phyloP scores from a whole-genome alignment of 2,888 invertebrate species.

The Leptinotarsa peninsularis region DNA sequence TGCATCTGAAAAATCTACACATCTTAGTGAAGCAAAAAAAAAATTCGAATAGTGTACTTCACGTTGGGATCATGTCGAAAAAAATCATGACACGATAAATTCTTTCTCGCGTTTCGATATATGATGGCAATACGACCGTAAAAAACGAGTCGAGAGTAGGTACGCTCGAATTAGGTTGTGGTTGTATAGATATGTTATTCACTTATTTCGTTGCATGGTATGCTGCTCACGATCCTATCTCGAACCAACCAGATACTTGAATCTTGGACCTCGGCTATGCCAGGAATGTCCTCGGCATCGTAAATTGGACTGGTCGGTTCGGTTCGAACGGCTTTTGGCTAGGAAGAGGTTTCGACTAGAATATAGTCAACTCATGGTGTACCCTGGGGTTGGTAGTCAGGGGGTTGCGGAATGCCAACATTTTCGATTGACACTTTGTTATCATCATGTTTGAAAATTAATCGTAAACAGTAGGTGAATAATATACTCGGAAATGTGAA shows the following conservation, averaged over 20 bases:
- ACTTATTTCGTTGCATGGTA: conserved; percentile 39
- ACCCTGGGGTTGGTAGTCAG: too few relatives aligned
- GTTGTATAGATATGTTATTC: conserved; percentile 29
- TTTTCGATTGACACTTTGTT: too few relatives aligned
- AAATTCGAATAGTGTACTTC: too few relatives aligned
- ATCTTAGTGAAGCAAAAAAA: too few relatives aligned
- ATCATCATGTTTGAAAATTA: too few relatives aligned
- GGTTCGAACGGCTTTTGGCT: background rate
- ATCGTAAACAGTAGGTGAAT: too few relatives aligned
- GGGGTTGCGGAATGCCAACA: too few relatives aligned
- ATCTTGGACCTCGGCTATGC: conserved; percentile 37
- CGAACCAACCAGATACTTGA: conserved; percentile 39
- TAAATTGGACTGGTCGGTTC: conserved; percentile 29
- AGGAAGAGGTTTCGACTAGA: too few relatives aligned
- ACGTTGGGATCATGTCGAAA: background rate
- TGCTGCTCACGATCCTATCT: conserved; percentile 34
- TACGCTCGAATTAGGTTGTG: conserved; percentile 19
- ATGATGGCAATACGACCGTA: conserved; percentile 1
- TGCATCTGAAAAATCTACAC: too few relatives aligned
- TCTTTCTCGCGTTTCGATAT: conserved; percentile 9
- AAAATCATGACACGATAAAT: background rate
- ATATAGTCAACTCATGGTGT: too few relatives aligned
- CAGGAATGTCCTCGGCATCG: conserved; percentile 34
- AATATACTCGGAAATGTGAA: too few relatives aligned
- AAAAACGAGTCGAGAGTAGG: conserved; percentile 19